Percentiles rank a stretch among this genome's conserved stretches.
phyloP scores from a whole-genome alignment of 2,797 vertebrate genomes.

The Numenius phaeopus region DNA sequence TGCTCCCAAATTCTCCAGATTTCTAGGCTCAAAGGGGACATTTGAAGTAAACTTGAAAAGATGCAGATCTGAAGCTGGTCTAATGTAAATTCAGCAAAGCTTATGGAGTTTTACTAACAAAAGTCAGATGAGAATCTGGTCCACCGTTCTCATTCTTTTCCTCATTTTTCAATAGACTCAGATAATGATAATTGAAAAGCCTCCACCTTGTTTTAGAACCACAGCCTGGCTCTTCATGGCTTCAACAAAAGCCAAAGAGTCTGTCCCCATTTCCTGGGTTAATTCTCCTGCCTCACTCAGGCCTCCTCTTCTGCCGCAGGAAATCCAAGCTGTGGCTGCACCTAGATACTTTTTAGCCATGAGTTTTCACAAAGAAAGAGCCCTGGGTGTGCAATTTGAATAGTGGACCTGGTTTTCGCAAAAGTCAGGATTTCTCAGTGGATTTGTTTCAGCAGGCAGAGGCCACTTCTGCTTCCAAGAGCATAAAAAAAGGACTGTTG shows the following conservation, averaged over 20 bases:
- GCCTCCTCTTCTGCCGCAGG: background rate
- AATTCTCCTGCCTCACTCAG: background rate
- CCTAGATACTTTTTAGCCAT: background rate
- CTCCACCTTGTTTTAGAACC: slow-evolving; percentile 31
- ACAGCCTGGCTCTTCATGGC: background rate
- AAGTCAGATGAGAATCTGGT: slow-evolving; percentile 55
- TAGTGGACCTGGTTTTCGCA: background rate
- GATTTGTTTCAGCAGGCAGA: background rate
- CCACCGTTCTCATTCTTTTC: background rate
- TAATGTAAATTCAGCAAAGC: slow-evolving; percentile 55
- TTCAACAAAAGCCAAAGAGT: slow-evolving; percentile 22
- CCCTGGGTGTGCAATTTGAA: background rate
- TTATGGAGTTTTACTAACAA: slow-evolving; percentile 38
- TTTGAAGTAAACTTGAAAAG: slow-evolving; percentile 71
- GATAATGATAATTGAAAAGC: slow-evolving; percentile 49
- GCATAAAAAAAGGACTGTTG: background rate
- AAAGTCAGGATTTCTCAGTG: background rate
- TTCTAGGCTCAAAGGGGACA: slow-evolving; percentile 62
- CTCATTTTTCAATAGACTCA: background rate
- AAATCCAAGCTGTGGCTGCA: background rate
- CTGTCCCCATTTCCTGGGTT: slow-evolving; percentile 25
- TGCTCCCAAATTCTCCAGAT: slow-evolving; percentile 61
- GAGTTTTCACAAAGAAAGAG: background rate
- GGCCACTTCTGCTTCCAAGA: background rate
- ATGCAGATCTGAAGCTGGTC: slow-evolving; percentile 60